Conservation (phyloP, 2,888 invertebrate species). For the Spisula subtruncata region DNA sequence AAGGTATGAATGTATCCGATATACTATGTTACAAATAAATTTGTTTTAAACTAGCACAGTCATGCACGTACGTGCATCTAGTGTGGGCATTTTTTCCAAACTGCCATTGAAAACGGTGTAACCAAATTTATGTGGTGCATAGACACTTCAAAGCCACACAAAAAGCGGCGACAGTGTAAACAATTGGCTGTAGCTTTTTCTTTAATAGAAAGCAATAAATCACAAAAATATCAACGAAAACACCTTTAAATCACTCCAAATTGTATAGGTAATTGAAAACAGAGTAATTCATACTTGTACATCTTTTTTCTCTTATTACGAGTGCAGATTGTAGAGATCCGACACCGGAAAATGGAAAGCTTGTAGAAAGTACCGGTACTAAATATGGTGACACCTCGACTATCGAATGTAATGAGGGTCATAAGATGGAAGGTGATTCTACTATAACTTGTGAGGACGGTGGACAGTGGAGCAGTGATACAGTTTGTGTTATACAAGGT, state of each 20-base stretch:
- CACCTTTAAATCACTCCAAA: too few relatives aligned
- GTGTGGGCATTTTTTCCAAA: too few relatives aligned
- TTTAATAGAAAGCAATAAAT: too few relatives aligned
- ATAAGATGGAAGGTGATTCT: constrained; percentile 11
- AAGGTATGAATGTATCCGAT: constrained; percentile 29
- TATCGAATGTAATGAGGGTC: constrained; percentile 27
- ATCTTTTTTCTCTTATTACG: too few relatives aligned
- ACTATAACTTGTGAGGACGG: constrained; percentile 27
- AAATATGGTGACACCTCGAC: background rate
- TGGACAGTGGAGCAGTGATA: background rate
- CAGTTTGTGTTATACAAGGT: constrained; percentile 21
- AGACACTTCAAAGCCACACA: too few relatives aligned
- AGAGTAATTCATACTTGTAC: background rate
- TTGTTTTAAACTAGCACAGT: background rate
- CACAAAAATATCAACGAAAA: too few relatives aligned
- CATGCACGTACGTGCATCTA: background rate
- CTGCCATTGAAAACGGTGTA: background rate
- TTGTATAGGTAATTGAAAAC: too few relatives aligned
- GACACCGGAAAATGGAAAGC: background rate
- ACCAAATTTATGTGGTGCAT: background rate
- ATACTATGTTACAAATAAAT: too few relatives aligned
- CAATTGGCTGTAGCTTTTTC: too few relatives aligned
- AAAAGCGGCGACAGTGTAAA: too few relatives aligned
- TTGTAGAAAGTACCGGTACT: background rate
- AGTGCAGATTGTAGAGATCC: constrained; percentile 31